Evolutionary conservation across 2,888 invertebrate genomes (phyloP).

Genomic region (Ochropleura plecta): DNA sequence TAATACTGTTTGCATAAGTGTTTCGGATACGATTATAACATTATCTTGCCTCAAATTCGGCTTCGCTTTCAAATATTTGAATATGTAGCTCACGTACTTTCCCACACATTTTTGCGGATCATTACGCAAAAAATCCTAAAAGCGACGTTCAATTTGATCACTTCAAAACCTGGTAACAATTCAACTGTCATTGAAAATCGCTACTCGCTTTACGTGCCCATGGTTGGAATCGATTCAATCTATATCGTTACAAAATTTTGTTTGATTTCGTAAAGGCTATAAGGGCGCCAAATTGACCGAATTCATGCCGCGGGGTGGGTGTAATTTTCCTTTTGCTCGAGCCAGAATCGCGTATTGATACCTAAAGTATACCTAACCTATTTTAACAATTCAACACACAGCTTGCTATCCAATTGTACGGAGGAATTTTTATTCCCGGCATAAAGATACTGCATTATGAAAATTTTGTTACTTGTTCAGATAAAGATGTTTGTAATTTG

Average conservation of each 20-base stretch:
- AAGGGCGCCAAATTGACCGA: conserved; percentile 64
- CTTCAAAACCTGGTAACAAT: conserved; percentile 57
- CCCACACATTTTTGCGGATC: conserved; percentile 9
- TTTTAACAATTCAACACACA: conserved; percentile 66
- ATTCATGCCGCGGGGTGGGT: conserved; percentile 60
- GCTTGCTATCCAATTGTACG: conserved; percentile 54
- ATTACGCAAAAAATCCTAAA: conserved; percentile 16
- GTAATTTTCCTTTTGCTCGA: conserved; percentile 64
- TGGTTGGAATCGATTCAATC: conserved; percentile 59
- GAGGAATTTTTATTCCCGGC: conserved; percentile 48
- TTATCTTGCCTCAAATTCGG: conserved; percentile 32
- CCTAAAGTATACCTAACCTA: conserved; percentile 58
- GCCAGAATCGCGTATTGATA: conserved; percentile 62
- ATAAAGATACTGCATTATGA: conserved; percentile 50
- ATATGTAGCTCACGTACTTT: conserved; percentile 4
- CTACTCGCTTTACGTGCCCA: conserved; percentile 42
- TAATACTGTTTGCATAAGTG: conserved; percentile 53
- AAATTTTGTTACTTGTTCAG: conserved; percentile 28
- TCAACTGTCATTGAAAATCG: conserved; percentile 41
- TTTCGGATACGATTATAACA: conserved; percentile 42
- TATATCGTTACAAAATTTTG: conserved; percentile 67
- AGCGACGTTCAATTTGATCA: conserved; percentile 41
- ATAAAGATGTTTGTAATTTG: conserved; percentile 17
- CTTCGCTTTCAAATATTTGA: conserved; percentile 20
- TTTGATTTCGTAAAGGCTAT: conserved; percentile 66